Evolutionary conservation across 2,113 vertebrate species (phyloP).

Genomic region (Trogon surrucura): DNA sequence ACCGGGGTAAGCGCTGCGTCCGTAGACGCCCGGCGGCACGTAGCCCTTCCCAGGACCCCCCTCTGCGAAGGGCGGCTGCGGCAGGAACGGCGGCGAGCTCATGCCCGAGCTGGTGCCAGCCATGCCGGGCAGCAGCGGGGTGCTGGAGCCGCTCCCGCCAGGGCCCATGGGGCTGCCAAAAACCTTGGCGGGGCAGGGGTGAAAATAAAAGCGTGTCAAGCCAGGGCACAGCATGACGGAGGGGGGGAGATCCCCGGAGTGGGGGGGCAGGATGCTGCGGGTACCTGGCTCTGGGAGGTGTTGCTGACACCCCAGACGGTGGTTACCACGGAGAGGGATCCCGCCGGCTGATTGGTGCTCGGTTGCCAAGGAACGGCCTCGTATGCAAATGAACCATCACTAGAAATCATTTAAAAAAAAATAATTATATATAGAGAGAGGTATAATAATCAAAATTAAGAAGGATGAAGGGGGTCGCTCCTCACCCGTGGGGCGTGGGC

Average conservation of each 20-base stretch:
- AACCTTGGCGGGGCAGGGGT: slow-evolving; percentile 70
- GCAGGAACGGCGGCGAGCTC: slow-evolving; percentile 87
- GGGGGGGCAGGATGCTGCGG: background rate
- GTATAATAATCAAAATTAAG: too few species aligned
- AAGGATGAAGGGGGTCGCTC: too few species aligned
- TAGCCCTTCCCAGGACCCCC: slow-evolving; percentile 81
- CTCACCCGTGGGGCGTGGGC: slow-evolving; percentile 89
- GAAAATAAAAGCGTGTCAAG: background rate
- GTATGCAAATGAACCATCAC: slow-evolving; percentile 85
- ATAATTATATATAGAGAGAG: too few species aligned
- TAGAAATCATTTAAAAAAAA: background rate
- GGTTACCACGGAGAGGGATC: slow-evolving; percentile 93
- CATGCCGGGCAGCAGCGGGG: slow-evolving; percentile 86
- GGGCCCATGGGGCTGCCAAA: slow-evolving; percentile 91
- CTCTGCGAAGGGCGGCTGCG: slow-evolving; percentile 89
- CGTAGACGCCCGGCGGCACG: slow-evolving; percentile 86
- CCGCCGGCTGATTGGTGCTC: slow-evolving; percentile 86
- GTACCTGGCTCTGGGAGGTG: slow-evolving; percentile 91
- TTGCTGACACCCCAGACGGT: slow-evolving; percentile 94
- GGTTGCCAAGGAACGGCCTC: slow-evolving; percentile 89
- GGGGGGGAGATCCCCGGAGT: accelerated
- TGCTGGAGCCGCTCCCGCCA: slow-evolving; percentile 85
- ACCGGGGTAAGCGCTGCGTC: slow-evolving; percentile 78
- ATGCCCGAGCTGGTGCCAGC: slow-evolving; percentile 83
- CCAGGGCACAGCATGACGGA: background rate